Base-by-base conservation (phyloP, 2,888 invertebrate genomes). In the Zele albiditarsus region DNA sequence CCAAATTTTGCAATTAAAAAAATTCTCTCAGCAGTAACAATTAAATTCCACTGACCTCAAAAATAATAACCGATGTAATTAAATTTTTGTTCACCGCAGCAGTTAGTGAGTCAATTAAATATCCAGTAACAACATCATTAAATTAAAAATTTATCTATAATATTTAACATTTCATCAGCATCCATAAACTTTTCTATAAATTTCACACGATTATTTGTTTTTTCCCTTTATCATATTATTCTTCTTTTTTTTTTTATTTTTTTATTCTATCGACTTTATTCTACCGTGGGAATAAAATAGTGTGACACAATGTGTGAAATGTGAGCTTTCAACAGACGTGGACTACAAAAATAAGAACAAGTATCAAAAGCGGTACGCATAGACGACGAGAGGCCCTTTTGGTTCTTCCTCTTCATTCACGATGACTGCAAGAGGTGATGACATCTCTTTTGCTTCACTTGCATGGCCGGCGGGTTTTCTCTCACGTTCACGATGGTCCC, bases 361-460 rank as follows among this genome's bases (percentile, higher is more conserved):
- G 62, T 71, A 28, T 33, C 58, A 46, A 58, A 73, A 67, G 23
- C 53, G 53, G 33, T 57, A 73, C 72, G 46, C 73, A 73, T 38
- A 38, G 25, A 33, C 63, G 62, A 63, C 53, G 16, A 38, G 16
- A 63, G 31, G 8, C 33, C 53, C 66, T 33, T 53, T 53, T 66
- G 65, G 38, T 42, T 60, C 60, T 31, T 23, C 46, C 16, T 68
- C 46, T 14, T 31, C 27, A 58, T 70, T 58, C 25, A 31, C 23
- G 53, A 58, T 53, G 53, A 42, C 63, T 66, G 46, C 28, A 31
- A 20, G n/a, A 57, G 57, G 68, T 68, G 68, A 68, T 31, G 53
- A 20, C 68, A 63, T 63, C 33, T 63, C 63, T 63, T 63, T 63
- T 63, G 38, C 53, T 53, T 53, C 53, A 53, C 23, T 53, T 20